Evolutionary conservation across 1,140 invertebrate species (phyloP), one percentile per base, ranked within the genome.

Genomic region (Pseudomyrmex concolor): DNA sequence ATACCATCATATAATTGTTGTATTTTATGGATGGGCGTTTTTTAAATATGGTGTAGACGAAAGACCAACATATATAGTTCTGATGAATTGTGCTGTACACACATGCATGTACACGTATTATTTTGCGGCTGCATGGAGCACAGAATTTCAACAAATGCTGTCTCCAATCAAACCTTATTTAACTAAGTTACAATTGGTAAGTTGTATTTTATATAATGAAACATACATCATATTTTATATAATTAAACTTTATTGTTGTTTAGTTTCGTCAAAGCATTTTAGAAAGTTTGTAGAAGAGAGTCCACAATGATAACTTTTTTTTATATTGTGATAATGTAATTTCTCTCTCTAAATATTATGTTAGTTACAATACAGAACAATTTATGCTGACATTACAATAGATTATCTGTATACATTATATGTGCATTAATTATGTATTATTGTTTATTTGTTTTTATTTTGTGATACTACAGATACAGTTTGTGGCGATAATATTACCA

Each of bases 1-100:
- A 2, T 97, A 97, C 81, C 96, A 97, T 92, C 96, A 97, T 86
- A 91, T 95, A 59, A 95, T 95, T 70, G 96, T 96, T 67, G 90
- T 96, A 54, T 70, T 94, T 2, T 97, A 2, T 95, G 95, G 89
- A 97, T 96, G 96, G 94, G 96, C 17, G 96, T 94, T 19, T 4
- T 93, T 95, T 5, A 97, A 95, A 91, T 82, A 85, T 13, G 9
- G 73, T 51, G 48, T 74, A 78, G 92, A 90, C 72, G 90, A 88
- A 54, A 91, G 55, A 15, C 3, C 0, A 0, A 15, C 25, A 54
- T 48, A 63, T 55, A 1, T 54, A 10, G 0, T 0, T 19, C 0
- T 63, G 1, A 0, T 82, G 1, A 82, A 82, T 64, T 73, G 78
- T 64, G 0, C 2, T 2, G 22, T 82, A 0, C 78, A 82, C 43